Percentiles rank a stretch among this genome's conserved stretches.
Conservation (phyloP, 2,113 vertebrate genomes). For the Apeltes quadracus region DNA sequence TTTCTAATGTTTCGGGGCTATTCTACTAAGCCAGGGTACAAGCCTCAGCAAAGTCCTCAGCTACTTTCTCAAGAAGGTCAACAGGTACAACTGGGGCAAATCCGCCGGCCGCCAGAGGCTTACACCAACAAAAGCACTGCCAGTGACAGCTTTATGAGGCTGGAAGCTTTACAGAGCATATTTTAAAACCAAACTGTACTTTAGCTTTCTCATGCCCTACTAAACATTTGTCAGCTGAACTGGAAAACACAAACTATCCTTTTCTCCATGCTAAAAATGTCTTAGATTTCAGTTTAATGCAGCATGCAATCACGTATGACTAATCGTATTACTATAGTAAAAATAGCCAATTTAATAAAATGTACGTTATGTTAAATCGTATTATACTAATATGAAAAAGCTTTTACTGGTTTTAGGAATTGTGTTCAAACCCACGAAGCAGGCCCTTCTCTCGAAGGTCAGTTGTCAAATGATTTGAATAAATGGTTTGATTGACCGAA, state of each 20-base stretch:
- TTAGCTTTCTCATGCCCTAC: constrained; percentile 10
- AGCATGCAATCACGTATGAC: neutral
- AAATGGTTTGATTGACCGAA: too few species aligned
- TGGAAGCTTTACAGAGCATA: constrained; percentile 30
- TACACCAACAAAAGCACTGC: constrained; percentile 46
- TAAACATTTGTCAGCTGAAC: constrained; percentile 27
- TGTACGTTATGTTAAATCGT: constrained; percentile 4
- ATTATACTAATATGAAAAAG: neutral
- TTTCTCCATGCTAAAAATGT: neutral
- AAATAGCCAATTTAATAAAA: neutral
- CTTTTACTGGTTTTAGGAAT: neutral
- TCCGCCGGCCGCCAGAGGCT: constrained; percentile 30
- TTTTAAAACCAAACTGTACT: constrained; percentile 47
- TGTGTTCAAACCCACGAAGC: too few species aligned
- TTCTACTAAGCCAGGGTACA: constrained; percentile 47
- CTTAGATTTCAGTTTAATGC: neutral
- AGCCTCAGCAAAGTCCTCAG: constrained; percentile 38
- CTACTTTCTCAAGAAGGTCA: constrained; percentile 49
- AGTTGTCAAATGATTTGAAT: too few species aligned
- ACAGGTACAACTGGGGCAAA: constrained; percentile 50
- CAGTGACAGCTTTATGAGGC: constrained; percentile 55
- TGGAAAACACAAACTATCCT: neutral
- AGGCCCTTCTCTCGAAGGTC: too few species aligned
- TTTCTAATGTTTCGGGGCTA: constrained; percentile 48
- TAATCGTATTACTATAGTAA: constrained; percentile 3